Base-by-base conservation (phyloP, 2,113 vertebrate species). In the Calypte anna region DNA sequence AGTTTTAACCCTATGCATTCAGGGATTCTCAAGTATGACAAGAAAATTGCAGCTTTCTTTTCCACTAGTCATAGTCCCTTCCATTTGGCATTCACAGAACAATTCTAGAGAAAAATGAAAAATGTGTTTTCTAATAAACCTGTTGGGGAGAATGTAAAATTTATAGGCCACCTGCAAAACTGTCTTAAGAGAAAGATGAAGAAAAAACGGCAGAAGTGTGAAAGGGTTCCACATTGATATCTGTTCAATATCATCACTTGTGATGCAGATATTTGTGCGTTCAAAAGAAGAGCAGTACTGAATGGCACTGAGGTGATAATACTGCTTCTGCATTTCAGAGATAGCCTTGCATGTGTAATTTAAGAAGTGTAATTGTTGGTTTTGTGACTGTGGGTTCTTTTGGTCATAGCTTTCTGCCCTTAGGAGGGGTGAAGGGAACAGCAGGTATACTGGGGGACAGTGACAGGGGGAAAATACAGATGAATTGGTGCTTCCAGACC, bases 281-380 rank as follows among this genome's bases (percentile, higher is more conserved):
- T 58, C 55, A 27, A n/a, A 27, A 28, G 13, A 69, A 16, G 48
- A 44, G 28, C 27, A 53, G 15, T 46, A 15, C n/a, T 46, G 15
- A 8, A 9, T 53, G 46, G 9, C 59, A 72, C 19, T 16, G 46
- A 38, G 5, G 12, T 59, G 38, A 33, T 36, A 54, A 30, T 20
- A n/a, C 11, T 53, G 24, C 33, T 48, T 2, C 17, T 54, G 14
- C 31, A 16, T 51, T 69, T 67, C n/a, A 4, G 33, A 55, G 40
- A 40, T 40, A 40, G 40, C 40, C 40, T 40, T 40, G 40, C 40
- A 6, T 19, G 9, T 67, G 20, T 25, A 28, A 67, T 38, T 59
- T 82, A 9, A 10, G 1, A 5, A 7, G 17, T 70, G 4, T 74
- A 48, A 20, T 9, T 38, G 15, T 40, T 43, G 44, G 0, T 24